Base-by-base conservation (phyloP, 35 echinoderm and acorn worm genomes). In the Anneissia japonica region DNA sequence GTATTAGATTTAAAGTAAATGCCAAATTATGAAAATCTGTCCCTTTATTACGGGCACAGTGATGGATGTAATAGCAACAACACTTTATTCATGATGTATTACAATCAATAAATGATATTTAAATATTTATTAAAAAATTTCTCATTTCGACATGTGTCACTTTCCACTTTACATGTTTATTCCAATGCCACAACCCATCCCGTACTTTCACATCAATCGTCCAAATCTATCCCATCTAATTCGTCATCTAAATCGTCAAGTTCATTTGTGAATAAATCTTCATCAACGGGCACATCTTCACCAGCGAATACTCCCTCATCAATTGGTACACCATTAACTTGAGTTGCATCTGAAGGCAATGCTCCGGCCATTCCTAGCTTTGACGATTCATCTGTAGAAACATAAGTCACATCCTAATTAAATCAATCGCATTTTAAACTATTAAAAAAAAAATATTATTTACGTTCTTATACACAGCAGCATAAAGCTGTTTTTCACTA, bases 191-290 rank as follows among this genome's bases (percentile, higher is more conserved):
- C n/a, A n/a, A n/a, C 40, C 40, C 40, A 43, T 43, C 40, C 40
- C 40, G 4, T 33, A 9, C 4, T 75, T 77, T 37, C 9, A 37
- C 38, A 81, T 81, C 79, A 81, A 81, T 81, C 79, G 36, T 94
- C 83, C 64, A 99, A 86, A 82, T 99, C 92, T 40, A 99, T 82
- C 35, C 83, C 36, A 35, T 98, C 91, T 75, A 98, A 37, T 34
- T 99, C 96, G 36, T 91, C 89, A 36, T 98, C 95, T 26, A 99
- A 64, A 64, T 80, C 77, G 32, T 99, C 96, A 34, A 90, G 36
- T 37, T 99, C 96, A 19, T 87, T 86, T 64, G 90, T 92, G 90
- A 99, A 99, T 77, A 99, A 86, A 56, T 99, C 89, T 84, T 99
- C 96, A 46, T 97, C 95, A 1, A 97, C 90, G 31, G 93, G 91